Evolutionary conservation across 1,140 invertebrate genomes (phyloP).

Genomic region (Ips typographus): DNA sequence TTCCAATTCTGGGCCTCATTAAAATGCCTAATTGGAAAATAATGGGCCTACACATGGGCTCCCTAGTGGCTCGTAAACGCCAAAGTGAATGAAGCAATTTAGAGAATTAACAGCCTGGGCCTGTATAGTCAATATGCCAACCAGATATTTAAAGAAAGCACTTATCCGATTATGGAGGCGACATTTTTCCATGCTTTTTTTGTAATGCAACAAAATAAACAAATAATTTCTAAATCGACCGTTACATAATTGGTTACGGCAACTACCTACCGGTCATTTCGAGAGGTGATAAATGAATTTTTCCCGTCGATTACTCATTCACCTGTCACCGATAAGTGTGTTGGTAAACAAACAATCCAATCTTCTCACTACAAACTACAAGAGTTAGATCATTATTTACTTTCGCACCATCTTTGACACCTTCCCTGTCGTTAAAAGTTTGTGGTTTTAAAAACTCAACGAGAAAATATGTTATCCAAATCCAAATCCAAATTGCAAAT

Average conservation of each 20-base stretch:
- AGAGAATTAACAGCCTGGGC: too few species aligned
- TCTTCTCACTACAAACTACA: neutral
- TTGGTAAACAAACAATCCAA: constrained; percentile 19
- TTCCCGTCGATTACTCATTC: constrained; percentile 20
- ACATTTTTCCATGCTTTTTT: too few species aligned
- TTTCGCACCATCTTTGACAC: neutral
- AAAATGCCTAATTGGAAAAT: too few species aligned
- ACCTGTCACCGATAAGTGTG: constrained; percentile 16
- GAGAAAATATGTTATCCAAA: too few species aligned
- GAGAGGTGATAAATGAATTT: constrained; percentile 23
- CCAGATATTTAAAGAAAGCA: too few species aligned
- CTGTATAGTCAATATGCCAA: too few species aligned
- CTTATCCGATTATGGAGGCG: too few species aligned
- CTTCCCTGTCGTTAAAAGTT: neutral
- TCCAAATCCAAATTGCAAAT: neutral
- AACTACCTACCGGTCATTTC: constrained; percentile 22
- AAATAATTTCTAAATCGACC: constrained; percentile 21
- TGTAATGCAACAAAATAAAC: neutral
- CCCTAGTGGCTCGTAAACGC: too few species aligned
- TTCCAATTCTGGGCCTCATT: too few species aligned
- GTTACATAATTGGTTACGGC: constrained; percentile 15
- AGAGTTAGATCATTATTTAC: neutral
- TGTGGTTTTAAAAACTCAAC: too few species aligned
- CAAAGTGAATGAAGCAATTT: too few species aligned
- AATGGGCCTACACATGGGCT: too few species aligned